Percentiles rank a stretch among this genome's conserved stretches.
phyloP scores from a whole-genome alignment of 37 sponge, comb jelly and placozoan species.

The Aplysina aerophoba region DNA sequence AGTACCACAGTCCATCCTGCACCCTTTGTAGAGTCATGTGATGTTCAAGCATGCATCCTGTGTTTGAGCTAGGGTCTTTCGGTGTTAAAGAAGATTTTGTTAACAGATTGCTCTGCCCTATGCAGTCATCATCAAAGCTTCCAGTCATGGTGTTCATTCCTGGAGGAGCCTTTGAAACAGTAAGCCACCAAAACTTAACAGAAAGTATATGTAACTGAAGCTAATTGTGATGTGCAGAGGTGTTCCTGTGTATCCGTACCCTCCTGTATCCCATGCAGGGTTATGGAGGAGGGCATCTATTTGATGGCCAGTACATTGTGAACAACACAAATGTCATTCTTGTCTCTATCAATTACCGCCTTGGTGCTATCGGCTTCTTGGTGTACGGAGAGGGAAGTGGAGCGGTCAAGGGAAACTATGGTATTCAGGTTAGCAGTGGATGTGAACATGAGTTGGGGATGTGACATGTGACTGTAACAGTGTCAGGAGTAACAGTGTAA shows the following conservation, averaged over 20 bases:
- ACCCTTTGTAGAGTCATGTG: background rate
- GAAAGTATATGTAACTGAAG: no score
- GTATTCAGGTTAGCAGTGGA: slow-evolving; percentile 53
- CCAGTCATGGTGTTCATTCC: slow-evolving; percentile 84
- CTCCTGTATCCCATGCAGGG: slow-evolving; percentile 44
- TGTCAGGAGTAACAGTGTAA: no score
- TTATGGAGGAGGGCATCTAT: slow-evolving; percentile 57
- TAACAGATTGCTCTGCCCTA: no score
- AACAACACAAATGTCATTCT: slow-evolving; percentile 64
- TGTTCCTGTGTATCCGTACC: no score
- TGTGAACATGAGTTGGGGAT: no score
- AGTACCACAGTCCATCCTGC: no score
- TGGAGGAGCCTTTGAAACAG: slow-evolving; percentile 73
- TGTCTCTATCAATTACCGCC: slow-evolving; percentile 87
- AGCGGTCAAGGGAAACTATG: slow-evolving; percentile 69
- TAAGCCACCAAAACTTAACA: slow-evolving; percentile 8
- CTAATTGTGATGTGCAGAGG: no score
- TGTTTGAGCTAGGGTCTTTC: no score
- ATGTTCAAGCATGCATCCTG: no score
- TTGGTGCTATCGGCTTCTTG: slow-evolving; percentile 80
- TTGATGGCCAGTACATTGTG: slow-evolving; percentile 79
- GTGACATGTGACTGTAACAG: no score
- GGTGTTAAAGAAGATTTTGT: no score
- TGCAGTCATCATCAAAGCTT: slow-evolving; percentile 55
- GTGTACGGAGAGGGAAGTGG: slow-evolving; percentile 51